Evolutionary conservation across 2,113 vertebrate genomes (phyloP).

Genomic region (Chinchilla lanigera): DNA sequence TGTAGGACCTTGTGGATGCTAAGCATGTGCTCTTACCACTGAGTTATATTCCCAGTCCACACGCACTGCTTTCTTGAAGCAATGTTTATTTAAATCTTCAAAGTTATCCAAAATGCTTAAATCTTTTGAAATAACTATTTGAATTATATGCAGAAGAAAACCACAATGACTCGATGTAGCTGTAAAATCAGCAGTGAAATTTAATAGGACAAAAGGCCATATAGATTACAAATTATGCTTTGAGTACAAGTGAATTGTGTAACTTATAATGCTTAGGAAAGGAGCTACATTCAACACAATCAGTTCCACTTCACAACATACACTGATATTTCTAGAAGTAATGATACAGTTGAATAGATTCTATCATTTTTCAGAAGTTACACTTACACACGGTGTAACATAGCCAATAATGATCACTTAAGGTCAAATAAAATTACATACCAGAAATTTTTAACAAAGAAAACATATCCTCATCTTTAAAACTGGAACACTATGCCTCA

Average conservation of each 20-base stretch:
- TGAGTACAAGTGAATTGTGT: background rate
- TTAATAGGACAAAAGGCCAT: background rate
- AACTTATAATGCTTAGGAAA: background rate
- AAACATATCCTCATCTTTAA: background rate
- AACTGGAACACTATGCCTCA: background rate
- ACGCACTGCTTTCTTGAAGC: background rate
- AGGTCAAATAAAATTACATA: slow-evolving; percentile 49
- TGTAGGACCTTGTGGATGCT: background rate
- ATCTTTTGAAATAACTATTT: slow-evolving; percentile 16
- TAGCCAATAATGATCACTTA: background rate
- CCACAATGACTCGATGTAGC: background rate
- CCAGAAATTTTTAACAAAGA: slow-evolving; percentile 46
- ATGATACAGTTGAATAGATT: background rate
- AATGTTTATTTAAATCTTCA: slow-evolving; percentile 19
- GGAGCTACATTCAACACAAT: background rate
- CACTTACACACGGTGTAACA: background rate
- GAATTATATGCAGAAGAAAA: background rate
- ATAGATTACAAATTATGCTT: background rate
- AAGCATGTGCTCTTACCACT: background rate
- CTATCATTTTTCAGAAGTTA: background rate
- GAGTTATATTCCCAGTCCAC: background rate
- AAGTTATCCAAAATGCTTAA: background rate
- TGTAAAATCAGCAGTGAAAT: slow-evolving; percentile 26
- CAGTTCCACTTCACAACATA: slow-evolving; percentile 15
- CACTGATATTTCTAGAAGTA: background rate